A percentile compares a stretch with the other conserved stretches of the same genome.
These are phyloP conservation scores for Leptodactylus fallax DNA, from an alignment of 2,797 vertebrate genomes.

Conservation along the genomic window DNA sequence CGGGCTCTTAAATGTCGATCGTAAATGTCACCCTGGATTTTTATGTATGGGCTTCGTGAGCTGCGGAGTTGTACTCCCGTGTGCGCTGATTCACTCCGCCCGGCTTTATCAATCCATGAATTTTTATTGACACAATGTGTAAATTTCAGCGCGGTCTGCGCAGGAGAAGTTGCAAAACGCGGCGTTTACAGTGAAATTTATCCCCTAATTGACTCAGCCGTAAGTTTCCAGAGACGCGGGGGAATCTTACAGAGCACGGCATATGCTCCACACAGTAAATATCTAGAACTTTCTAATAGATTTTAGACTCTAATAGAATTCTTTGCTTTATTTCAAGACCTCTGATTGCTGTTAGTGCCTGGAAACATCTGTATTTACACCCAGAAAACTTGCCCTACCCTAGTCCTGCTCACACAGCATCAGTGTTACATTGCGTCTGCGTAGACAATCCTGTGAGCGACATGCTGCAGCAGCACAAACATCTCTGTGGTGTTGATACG, in stretches of 20 bases:
- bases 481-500: background rate
- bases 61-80: background rate
- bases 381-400: no score
- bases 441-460: no score
- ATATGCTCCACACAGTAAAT: background rate
- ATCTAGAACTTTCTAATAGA: background rate
- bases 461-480: no score
- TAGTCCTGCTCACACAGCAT: background rate
- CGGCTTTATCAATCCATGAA: slow-evolving; percentile 8
- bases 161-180: background rate
- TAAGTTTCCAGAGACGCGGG: background rate
- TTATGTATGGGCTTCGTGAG: background rate
- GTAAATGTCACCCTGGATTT: background rate
- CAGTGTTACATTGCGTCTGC: no score
- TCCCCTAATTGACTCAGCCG: background rate
- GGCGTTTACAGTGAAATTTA: background rate
- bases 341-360: background rate
- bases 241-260: background rate
- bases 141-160: background rate
- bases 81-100: background rate
- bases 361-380: no score
- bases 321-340: background rate
- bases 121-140: slow-evolving; percentile 9
- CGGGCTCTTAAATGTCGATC: background rate
- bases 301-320: background rate